Conservation (phyloP, 2,888 invertebrate species). For the Eilema caniola region DNA sequence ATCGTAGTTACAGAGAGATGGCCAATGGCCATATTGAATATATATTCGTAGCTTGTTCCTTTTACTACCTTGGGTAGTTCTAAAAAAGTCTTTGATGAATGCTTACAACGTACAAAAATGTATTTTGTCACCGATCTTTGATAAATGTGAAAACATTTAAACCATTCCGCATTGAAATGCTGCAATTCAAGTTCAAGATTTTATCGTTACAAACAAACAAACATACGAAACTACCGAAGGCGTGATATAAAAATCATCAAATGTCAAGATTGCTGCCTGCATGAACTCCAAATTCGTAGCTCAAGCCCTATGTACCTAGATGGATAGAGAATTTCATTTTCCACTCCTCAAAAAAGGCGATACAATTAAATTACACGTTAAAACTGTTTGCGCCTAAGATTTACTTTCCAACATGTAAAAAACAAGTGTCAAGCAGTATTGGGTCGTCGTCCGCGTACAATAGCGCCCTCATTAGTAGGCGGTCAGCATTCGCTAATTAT, state of each 20-base stretch:
- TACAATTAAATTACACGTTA: not conserved
- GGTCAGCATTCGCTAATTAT: constrained; percentile 70
- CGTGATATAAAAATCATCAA: too few relatives aligned
- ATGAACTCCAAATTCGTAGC: too few relatives aligned
- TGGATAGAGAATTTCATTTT: not conserved
- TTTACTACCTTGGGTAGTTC: not conserved
- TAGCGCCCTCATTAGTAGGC: constrained; percentile 69
- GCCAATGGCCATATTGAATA: not conserved
- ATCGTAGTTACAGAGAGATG: constrained; percentile 5
- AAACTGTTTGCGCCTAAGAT: not conserved
- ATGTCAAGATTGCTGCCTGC: too few relatives aligned
- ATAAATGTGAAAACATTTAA: too few relatives aligned
- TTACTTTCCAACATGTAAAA: constrained; percentile 3
- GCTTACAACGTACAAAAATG: too few relatives aligned
- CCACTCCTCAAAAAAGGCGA: not conserved
- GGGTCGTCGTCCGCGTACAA: constrained; percentile 57
- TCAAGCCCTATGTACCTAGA: too few relatives aligned
- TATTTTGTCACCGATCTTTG: too few relatives aligned
- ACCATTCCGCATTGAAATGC: too few relatives aligned
- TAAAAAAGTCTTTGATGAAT: not conserved
- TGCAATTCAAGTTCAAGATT: too few relatives aligned
- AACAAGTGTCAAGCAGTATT: constrained; percentile 16
- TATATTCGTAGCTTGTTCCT: not conserved
- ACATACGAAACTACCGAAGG: too few relatives aligned
- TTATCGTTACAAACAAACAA: too few relatives aligned